Evolutionary conservation across 2,113 vertebrate genomes (phyloP), one percentile per base, ranked within the genome.

Genomic region (Tachuris rubrigastra): DNA sequence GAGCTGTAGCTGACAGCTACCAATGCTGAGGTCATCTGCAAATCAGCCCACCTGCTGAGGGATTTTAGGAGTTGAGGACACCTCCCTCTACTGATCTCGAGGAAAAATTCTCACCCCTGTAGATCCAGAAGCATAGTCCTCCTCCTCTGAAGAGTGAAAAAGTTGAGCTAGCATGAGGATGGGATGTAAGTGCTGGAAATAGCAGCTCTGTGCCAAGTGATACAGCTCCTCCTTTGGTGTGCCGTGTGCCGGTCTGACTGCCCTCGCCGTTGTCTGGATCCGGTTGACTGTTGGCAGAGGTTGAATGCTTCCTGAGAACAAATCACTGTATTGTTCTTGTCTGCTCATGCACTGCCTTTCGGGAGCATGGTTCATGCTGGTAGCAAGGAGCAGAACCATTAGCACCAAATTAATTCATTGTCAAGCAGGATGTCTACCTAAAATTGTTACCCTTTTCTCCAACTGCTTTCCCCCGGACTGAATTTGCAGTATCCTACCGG

Each of bases 281-380:
- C 65, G 35, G 81, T 89, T 93, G 87, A 33, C 85, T 94, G 72
- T 39, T 96, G 95, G 95, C 95, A 94, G 75, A 31, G 68, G 33
- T 35, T 56, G 87, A 94, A 96, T 90, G 81, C 84, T 93, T 91
- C 94, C 85, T 75, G 91, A 93, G 95, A 97, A 97, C 95, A 97
- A 93, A 88, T 95, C 76, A 22, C 72, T 53, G 56, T 79, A 94
- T 96, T 97, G 94, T 97, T 94, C 22, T 1, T 75, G 66, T 37
- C 78, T 84, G 94, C 66, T 95, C 92, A 83, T 68, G 87, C 76
- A 10, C 76, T 94, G 95, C 94, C 77, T 89, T 93, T 95, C 39
- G 82, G 95, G 82, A 93, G n/a, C 1, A 2, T 90, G 90, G 31
- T 90, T 94, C 53, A 3, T 79, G 82, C 95, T 91, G 91, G 93